phyloP scores from a whole-genome alignment of 2,888 invertebrate genomes.

The Pammene fasciana region DNA sequence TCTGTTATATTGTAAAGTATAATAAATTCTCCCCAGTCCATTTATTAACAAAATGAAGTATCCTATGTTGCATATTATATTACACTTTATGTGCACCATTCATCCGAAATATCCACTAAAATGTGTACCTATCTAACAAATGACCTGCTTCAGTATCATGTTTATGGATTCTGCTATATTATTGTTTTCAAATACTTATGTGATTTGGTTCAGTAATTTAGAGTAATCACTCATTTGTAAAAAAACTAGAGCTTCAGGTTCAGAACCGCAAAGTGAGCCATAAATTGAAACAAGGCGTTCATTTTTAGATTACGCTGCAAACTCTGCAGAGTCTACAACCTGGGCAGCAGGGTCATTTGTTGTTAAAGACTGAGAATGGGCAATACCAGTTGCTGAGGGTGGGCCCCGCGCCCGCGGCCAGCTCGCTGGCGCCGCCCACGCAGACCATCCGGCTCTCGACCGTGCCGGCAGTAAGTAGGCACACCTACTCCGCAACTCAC shows the following conservation, averaged over 20 bases:
- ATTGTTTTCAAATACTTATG: conserved; percentile 35
- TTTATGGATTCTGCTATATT: conserved; percentile 47
- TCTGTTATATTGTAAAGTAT: no score
- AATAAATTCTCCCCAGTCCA: background rate
- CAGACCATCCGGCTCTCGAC: conserved; percentile 93
- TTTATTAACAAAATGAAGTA: background rate
- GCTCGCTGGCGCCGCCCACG: conserved; percentile 82
- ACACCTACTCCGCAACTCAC: conserved; percentile 69
- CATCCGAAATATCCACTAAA: conserved; percentile 46
- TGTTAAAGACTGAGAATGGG: conserved; percentile 98
- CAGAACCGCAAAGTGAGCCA: conserved; percentile 48
- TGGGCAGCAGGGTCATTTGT: conserved; percentile 93
- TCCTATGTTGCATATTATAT: conserved; percentile 7
- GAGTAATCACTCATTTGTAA: conserved; percentile 12
- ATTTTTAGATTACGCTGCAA: conserved; percentile 93
- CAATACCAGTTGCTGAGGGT: conserved; percentile 96
- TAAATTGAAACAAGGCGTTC: conserved; percentile 73
- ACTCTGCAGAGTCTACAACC: conserved; percentile 93
- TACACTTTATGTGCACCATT: conserved; percentile 49
- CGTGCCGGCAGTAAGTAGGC: conserved; percentile 93
- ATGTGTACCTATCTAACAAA: conserved; percentile 60
- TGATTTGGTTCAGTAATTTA: conserved; percentile 37
- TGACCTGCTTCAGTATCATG: conserved; percentile 63
- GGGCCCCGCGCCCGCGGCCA: conserved; percentile 89
- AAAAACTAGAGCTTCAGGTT: conserved; percentile 18